Percentiles rank a stretch among this genome's conserved stretches.
These are phyloP conservation scores for Corythoichthys intestinalis DNA, from an alignment of 2,113 vertebrate species.

Conservation along the genomic window DNA sequence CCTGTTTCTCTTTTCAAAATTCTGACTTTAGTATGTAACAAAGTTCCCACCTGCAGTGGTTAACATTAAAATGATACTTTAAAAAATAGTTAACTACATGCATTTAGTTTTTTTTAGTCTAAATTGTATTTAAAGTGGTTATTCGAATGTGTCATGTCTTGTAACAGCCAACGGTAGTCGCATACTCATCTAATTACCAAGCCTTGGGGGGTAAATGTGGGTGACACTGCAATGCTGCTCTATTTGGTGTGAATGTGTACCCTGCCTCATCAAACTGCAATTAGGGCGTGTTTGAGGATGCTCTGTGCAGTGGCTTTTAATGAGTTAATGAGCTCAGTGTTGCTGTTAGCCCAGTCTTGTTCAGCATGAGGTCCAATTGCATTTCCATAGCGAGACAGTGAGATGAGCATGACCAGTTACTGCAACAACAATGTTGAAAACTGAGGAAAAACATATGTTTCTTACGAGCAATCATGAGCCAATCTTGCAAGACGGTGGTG, in stretches of 20 bases:
- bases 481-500: too few relatives aligned
- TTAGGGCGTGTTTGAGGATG: conserved; percentile 17
- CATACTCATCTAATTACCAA: conserved; percentile 49
- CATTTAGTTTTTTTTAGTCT: conserved; percentile 21
- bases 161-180: conserved; percentile 33
- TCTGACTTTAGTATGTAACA: neutral
- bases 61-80: conserved; percentile 6
- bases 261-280: conserved; percentile 53
- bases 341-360: conserved; percentile 38
- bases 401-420: conserved; percentile 8
- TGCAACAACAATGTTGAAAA: neutral
- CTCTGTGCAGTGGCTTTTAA: conserved; percentile 33
- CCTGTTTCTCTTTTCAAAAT: neutral
- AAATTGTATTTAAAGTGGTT: conserved; percentile 32
- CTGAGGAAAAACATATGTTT: neutral
- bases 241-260: conserved; percentile 43
- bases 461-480: neutral
- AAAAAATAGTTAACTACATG: neutral
- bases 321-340: conserved; percentile 41
- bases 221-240: conserved; percentile 27
- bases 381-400: conserved; percentile 1
- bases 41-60: conserved; percentile 6
- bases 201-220: conserved; percentile 26
- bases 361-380: conserved; percentile 18
- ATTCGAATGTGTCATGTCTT: conserved; percentile 32